These are phyloP conservation scores for Drosophila kuntzei DNA, from an alignment of 2,888 invertebrate genomes.

Conservation along the genomic window DNA sequence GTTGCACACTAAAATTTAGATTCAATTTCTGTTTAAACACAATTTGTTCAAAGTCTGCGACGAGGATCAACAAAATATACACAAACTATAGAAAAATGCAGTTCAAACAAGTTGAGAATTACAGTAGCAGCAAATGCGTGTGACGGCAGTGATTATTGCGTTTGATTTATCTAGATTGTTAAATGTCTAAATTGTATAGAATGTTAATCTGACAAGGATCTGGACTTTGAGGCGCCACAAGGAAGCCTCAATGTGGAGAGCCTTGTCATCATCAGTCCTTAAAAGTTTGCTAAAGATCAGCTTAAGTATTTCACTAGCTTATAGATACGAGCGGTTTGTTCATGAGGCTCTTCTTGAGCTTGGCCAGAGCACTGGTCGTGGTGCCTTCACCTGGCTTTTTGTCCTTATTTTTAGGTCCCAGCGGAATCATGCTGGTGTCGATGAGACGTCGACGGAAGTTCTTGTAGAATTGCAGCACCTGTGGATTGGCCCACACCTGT, in stretches of 20 bases:
- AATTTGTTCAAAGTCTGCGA: slow-evolving; percentile 50
- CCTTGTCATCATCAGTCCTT: slow-evolving; percentile 26
- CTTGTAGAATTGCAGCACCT: slow-evolving; percentile 93
- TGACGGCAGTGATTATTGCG: not conserved
- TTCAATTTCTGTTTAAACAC: slow-evolving; percentile 13
- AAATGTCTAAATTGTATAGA: not conserved
- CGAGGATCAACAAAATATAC: slow-evolving; percentile 48
- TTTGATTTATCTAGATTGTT: not conserved
- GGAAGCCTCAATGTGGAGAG: slow-evolving; percentile 13
- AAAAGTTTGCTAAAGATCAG: slow-evolving; percentile 7
- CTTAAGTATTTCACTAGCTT: slow-evolving; percentile 57
- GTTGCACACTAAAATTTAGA: slow-evolving; percentile 57
- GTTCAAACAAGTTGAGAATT: not conserved
- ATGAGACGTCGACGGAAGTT: slow-evolving; percentile 88
- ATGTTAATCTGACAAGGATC: slow-evolving; percentile 19
- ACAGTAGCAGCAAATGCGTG: not conserved
- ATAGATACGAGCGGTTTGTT: slow-evolving; percentile 85
- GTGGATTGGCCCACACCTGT: slow-evolving; percentile 95
- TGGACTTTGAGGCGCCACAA: slow-evolving; percentile 13
- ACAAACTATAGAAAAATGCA: slow-evolving; percentile 35
- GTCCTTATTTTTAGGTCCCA: slow-evolving; percentile 86
- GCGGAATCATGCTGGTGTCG: slow-evolving; percentile 88
- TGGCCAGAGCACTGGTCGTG: slow-evolving; percentile 72
- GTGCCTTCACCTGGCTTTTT: slow-evolving; percentile 62
- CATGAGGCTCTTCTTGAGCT: slow-evolving; percentile 84